Conservation (phyloP, 2,113 vertebrate genomes). For the Tursiops truncatus region DNA sequence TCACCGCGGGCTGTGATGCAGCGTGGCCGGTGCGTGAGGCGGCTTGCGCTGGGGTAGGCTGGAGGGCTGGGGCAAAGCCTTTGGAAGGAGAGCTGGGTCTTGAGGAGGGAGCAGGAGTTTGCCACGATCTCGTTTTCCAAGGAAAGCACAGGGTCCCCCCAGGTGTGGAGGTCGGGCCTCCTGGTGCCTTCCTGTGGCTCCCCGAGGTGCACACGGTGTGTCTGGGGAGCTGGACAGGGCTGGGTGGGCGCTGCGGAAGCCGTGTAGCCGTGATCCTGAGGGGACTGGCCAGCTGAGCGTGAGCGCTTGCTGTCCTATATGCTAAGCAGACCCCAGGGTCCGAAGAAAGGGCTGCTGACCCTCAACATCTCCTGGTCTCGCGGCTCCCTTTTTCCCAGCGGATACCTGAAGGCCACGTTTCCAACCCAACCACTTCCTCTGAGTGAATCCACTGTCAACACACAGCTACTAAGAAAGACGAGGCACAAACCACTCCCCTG, state of each 20-base stretch:
- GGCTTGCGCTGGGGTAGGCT: not conserved
- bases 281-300: not conserved
- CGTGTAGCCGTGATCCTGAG: fast-evolving
- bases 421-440: fast-evolving
- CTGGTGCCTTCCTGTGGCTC: not conserved
- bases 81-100: not conserved
- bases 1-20: not conserved
- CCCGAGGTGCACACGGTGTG: not conserved
- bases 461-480: not conserved
- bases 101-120: not conserved
- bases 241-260: not conserved
- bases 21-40: fast-evolving
- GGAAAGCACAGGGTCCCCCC: not conserved
- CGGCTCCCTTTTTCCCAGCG: not conserved
- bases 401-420: not conserved
- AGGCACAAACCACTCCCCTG: fast-evolving
- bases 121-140: not conserved
- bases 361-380: not conserved
- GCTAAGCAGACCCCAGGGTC: not conserved
- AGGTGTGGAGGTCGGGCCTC: not conserved
- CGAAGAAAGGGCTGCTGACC: not conserved
- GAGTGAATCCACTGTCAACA: not conserved
- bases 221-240: not conserved
- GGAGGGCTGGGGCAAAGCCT: not conserved
- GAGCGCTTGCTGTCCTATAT: not conserved